Evolutionary conservation across 2,113 vertebrate species (phyloP), one percentile per base, ranked within the genome.

Genomic region (Cyprinodon variegatus): DNA sequence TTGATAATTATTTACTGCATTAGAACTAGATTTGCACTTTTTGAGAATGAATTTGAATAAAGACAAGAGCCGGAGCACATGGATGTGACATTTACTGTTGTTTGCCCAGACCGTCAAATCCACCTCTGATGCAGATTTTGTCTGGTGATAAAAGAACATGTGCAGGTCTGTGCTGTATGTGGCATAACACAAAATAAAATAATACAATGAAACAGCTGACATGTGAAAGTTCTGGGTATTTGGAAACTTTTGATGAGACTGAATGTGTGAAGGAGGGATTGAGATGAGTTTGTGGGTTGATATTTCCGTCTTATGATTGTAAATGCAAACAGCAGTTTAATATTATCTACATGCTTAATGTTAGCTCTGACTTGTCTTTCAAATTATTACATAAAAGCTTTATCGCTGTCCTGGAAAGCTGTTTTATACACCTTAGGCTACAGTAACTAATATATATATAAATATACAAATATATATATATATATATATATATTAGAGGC

Each of bases 21-120:
- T 91, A 89, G 90, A 86, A 85, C 85, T 92, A 93, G 89, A 92
- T 89, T 91, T 93, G 92, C 91, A 93, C 91, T 92, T 92, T 92
- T 86, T 77, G 81, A 90, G 88, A 84, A 88, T 82, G 83, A 78
- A 71, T 88, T 83, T 59, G 66, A 84, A 77, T 81, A 82, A 88
- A 87, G 88, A 88, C 82, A 72, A 87, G 87, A 87, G 74, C 81
- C 85, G 80, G 68, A 83, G 72, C 74, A 84, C 78, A 65, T 77
- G 80, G 79, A 83, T 73, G 81, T 82, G 75, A 88, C 81, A 78
- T 67, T 83, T 70, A 67, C 76, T 77, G 74, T 65, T 72, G 57
- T 86, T 76, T 22, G 29, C 65, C 72, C 70, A 65, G 79, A 81
- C 71, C 38, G 81, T 81, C 83, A 83, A 78, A 84, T 84, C 79